Base-by-base conservation (phyloP, 2,888 invertebrate species). In the Polyploca ridens region DNA sequence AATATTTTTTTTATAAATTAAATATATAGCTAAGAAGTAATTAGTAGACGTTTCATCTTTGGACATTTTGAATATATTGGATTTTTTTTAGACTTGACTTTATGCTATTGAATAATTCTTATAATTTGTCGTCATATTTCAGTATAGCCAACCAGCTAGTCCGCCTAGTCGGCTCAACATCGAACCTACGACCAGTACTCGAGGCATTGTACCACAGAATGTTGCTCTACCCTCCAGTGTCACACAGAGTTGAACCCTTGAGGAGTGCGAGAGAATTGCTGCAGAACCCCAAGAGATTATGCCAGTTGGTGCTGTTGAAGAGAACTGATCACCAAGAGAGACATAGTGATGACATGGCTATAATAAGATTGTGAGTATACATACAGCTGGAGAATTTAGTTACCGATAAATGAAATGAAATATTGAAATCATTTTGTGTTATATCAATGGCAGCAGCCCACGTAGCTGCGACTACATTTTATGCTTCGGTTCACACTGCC, bases 161-260 rank as follows among this genome's bases (percentile, higher is more conserved):
- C 0, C 95, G 98, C 14, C 92, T 99, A 54, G 98, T 99, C 0
- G 99, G 99, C 0, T 96, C 97, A 49, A 97, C 98, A 33, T 96
- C 97, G 0, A 96, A 96, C n/a, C 90, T 99, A 61, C 95, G 99
- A 14, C 98, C 99, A 10, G 98, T 99, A 58, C 90, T 99, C 59
- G 99, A 99, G 85, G 98, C 99, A 0, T 94, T 99, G 1, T 99
- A 99, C 84, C 99, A 99, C 88, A 95, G 99, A 65, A 98, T 99
- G 97, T 90, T 99, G 5, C 94, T 99, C 0, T 96, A 98, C 88
- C 98, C 99, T 16, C 97, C 98, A 0, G 96, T 97, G 0, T 95
- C 96, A 58, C 98, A 98, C 84, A 95, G 99, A 58, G 95, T 97
- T 10, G 98, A 99, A 77, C 97, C 98, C 0, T 83, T 99, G 38